Conservation (phyloP, 2,888 invertebrate species). For the Leptopilina drosophilae region DNA sequence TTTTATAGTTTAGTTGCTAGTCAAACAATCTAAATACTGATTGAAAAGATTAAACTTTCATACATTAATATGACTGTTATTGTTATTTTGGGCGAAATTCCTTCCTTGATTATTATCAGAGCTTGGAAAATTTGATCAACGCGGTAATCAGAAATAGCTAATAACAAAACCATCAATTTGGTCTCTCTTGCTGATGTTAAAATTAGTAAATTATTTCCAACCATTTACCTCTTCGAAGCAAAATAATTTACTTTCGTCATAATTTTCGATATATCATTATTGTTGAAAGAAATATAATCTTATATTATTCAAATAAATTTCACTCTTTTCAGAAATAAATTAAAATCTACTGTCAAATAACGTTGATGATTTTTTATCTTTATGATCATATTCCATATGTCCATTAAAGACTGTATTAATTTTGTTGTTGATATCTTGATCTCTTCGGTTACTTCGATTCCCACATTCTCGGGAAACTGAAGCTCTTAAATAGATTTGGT, state of each 20-base stretch:
- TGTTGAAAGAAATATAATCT: neutral
- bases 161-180: conserved; percentile 3
- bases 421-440: too few relatives aligned
- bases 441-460: too few relatives aligned
- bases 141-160: neutral
- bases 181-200: neutral
- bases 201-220: conserved; percentile 5
- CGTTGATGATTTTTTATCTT: too few relatives aligned
- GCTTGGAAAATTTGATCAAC: neutral
- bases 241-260: neutral
- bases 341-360: too few relatives aligned
- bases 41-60: neutral
- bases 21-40: too few relatives aligned
- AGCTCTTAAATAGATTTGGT: neutral
- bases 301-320: too few relatives aligned
- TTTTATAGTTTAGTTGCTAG: too few relatives aligned
- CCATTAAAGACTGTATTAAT: too few relatives aligned
- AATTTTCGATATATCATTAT: neutral
- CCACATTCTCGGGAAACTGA: too few relatives aligned
- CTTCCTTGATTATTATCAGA: conserved; percentile 7
- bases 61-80: neutral
- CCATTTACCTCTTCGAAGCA: neutral
- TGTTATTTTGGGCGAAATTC: neutral
- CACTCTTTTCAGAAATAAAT: too few relatives aligned
- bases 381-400: too few relatives aligned